Evolutionary conservation across 1,140 invertebrate genomes (phyloP), one percentile per base, ranked within the genome.

Genomic region (Grapholita molesta): DNA sequence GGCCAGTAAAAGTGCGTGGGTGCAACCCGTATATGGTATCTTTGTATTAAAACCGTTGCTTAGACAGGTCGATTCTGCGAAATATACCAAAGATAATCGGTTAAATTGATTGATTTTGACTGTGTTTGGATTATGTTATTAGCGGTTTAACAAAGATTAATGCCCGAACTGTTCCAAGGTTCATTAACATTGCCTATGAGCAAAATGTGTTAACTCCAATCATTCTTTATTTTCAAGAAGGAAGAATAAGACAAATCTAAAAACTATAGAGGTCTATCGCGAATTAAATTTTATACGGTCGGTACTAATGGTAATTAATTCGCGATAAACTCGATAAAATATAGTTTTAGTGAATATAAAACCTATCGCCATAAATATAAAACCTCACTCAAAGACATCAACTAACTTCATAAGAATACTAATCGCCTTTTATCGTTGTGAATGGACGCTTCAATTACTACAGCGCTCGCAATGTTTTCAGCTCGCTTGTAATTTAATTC

Each of bases 401-500:
- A 9, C 0, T 48, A 48, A 48, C n/a, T 18, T 48, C 42, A 21
- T 48, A 21, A 21, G 42, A 48, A 15, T 9, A 11, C 25, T 61
- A 61, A 61, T 61, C 55, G 55, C 12, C 55, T 25, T 28, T 61
- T 61, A 61, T 61, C 55, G 24, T 61, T 61, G 24, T 61, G 55
- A 61, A 61, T 61, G 55, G 55, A 28, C 55, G 55, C 24, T 28
- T 28, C 55, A 61, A 61, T 61, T 61, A 48, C 42, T 7, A 25
- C n/a, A 25, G 25, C 55, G 55, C 77, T 76, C 76, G 73, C 83
- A 83, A 88, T 88, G 82, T 83, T 86, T 82, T 82, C 78, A 82
- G 77, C 68, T 77, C 83, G 79, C 79, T 83, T 80, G 82, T 84
- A 90, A 88, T 90, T 90, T 89, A 86, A 90, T 88, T 85, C 85